Evolutionary conservation across 2,888 invertebrate species (phyloP).

Genomic region (Tetramorium bicarinatum): DNA sequence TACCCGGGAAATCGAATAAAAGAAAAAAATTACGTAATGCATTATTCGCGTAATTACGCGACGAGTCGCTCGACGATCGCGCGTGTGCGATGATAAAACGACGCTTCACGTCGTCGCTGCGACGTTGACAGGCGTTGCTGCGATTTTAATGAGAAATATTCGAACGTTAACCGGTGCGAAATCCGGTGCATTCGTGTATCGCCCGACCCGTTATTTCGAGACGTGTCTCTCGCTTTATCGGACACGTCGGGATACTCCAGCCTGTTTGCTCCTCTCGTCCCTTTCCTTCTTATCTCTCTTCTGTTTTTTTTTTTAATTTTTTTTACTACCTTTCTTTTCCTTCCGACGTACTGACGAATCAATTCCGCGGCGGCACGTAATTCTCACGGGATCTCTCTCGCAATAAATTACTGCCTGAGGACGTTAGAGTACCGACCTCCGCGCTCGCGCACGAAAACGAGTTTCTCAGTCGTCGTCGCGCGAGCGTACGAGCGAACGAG

Average conservation of each 20-base stretch:
- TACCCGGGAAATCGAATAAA: background rate
- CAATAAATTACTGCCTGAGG: slow-evolving; percentile 58
- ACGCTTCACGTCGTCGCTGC: background rate
- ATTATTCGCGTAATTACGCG: background rate
- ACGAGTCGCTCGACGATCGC: background rate
- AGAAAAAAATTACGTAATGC: background rate
- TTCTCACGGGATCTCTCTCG: slow-evolving; percentile 59
- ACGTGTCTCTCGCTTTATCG: slow-evolving; percentile 11
- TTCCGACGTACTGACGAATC: slow-evolving; percentile 31
- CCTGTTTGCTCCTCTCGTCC: background rate
- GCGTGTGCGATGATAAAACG: background rate
- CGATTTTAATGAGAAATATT: background rate
- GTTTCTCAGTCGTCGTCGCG: slow-evolving; percentile 66
- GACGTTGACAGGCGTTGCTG: background rate
- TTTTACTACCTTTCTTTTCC: background rate
- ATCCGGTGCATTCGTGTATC: background rate
- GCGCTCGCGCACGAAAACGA: slow-evolving; percentile 67
- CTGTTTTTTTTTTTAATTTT: background rate
- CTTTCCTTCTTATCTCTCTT: background rate
- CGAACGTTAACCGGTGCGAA: background rate
- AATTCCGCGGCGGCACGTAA: slow-evolving; percentile 54
- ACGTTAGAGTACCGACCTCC: slow-evolving; percentile 63
- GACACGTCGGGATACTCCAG: background rate
- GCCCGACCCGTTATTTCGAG: background rate
- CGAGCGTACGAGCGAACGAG: background rate